phyloP scores from a whole-genome alignment of 2,113 vertebrate species.

The Polypterus bichir region DNA sequence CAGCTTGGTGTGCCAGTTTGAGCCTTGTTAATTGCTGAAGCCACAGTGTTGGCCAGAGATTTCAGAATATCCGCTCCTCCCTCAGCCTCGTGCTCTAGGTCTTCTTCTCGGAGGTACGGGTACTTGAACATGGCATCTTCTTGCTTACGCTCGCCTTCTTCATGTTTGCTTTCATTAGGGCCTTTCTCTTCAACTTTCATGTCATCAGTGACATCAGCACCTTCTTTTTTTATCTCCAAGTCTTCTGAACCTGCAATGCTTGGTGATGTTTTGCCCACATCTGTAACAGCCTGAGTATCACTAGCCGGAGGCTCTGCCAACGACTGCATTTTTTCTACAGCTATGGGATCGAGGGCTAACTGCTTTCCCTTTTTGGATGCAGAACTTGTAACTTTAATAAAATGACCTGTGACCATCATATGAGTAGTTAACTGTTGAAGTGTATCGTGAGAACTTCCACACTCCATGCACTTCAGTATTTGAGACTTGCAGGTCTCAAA shows the following conservation, averaged over 20 bases:
- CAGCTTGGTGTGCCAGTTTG: conserved; percentile 70
- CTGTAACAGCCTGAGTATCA: conserved; percentile 49
- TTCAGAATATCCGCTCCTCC: conserved; percentile 93
- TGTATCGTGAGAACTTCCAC: conserved; percentile 91
- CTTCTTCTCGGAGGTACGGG: conserved; percentile 89
- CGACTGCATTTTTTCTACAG: conserved; percentile 87
- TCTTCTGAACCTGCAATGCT: conserved; percentile 49
- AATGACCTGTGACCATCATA: conserved; percentile 98
- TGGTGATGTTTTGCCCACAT: conserved; percentile 52
- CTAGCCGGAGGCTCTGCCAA: conserved; percentile 59
- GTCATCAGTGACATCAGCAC: conserved; percentile 53
- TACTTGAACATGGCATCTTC: conserved; percentile 74
- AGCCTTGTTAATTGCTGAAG: conserved; percentile 67
- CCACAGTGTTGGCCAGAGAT: conserved; percentile 87
- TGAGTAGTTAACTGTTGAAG: conserved; percentile 93
- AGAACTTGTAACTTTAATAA: conserved; percentile 93
- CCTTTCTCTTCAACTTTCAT: conserved; percentile 47
- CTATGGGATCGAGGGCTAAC: conserved; percentile 80
- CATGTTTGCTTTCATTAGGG: conserved; percentile 65
- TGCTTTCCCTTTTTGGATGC: conserved; percentile 97
- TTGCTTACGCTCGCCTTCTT: conserved; percentile 65
- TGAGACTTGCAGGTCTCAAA: conserved; percentile 98
- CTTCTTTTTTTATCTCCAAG: conserved; percentile 63
- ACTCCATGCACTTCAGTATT: conserved; percentile 97
- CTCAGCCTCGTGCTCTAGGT: conserved; percentile 80